These are phyloP conservation scores for Pseudochromis fuscus DNA, from an alignment of 2,797 vertebrate species.

Conservation along the genomic window DNA sequence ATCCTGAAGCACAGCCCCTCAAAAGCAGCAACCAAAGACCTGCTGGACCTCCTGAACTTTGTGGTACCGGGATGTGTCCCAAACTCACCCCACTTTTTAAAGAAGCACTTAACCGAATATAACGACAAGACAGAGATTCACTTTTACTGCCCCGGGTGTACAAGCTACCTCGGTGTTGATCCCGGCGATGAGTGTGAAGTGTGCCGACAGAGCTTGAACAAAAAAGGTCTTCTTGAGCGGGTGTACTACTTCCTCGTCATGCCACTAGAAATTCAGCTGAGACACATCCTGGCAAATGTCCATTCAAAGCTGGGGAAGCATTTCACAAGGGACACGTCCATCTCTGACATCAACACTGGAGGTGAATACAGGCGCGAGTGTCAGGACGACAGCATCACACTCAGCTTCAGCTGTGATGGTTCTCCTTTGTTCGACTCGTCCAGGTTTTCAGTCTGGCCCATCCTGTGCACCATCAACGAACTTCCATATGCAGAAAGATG, in stretches of 20 bases:
- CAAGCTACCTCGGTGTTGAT: conserved; percentile 27
- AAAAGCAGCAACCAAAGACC: conserved; percentile 33
- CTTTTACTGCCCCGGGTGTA: conserved; percentile 34
- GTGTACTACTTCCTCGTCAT: conserved; percentile 33
- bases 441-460: conserved; percentile 23
- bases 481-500: conserved; percentile 23
- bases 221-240: conserved; percentile 16
- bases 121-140: conserved; percentile 8
- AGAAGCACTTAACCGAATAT: conserved; percentile 8
- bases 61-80: conserved; percentile 38
- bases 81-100: conserved; percentile 13
- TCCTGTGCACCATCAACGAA: conserved; percentile 34
- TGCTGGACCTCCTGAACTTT: conserved; percentile 33
- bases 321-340: not conserved
- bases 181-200: conserved; percentile 13
- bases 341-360: conserved; percentile 25
- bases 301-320: conserved; percentile 32
- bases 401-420: conserved; percentile 27
- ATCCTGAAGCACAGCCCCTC: conserved; percentile 33
- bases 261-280: conserved; percentile 29
- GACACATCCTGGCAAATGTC: conserved; percentile 1
- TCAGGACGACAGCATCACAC: conserved; percentile 8
- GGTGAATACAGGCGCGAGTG: not conserved
- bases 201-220: conserved; percentile 35
- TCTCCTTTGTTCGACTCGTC: conserved; percentile 14